Conservation (phyloP, 2,113 vertebrate species). For the Lagopus leucura region DNA sequence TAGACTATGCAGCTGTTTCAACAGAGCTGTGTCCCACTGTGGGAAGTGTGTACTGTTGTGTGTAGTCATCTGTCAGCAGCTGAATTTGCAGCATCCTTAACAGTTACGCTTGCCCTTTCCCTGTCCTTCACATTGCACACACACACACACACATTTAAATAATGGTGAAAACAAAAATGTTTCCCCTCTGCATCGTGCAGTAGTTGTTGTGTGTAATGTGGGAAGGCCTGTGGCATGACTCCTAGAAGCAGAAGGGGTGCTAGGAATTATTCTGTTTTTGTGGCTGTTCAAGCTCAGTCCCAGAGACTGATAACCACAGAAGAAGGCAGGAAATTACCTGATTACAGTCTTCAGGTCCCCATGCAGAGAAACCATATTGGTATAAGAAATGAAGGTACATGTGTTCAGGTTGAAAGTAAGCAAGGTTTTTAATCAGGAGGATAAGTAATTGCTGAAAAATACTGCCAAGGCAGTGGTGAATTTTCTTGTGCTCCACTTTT, state of each 20-base stretch:
- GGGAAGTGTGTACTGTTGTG: not conserved
- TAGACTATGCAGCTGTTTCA: not conserved
- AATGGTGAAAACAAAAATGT: not conserved
- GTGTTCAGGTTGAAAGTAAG: not conserved
- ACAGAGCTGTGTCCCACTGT: not conserved
- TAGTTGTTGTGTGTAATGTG: not conserved
- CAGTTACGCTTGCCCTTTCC: not conserved
- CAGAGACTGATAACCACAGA: not conserved
- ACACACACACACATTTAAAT: not conserved
- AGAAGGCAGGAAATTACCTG: not conserved
- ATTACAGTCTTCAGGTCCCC: not conserved
- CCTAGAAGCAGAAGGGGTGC: not conserved
- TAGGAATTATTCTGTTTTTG: not conserved
- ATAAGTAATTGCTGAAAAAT: not conserved
- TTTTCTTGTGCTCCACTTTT: not conserved
- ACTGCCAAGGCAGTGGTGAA: not conserved
- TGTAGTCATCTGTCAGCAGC: not conserved
- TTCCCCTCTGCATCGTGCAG: not conserved
- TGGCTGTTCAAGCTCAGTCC: not conserved
- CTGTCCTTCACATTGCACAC: not conserved
- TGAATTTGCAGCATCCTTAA: not conserved
- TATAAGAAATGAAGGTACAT: not conserved
- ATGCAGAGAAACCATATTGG: not conserved
- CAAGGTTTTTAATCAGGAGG: rapidly evolving
- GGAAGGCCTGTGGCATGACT: not conserved